Percentiles rank a stretch among this genome's conserved stretches.
phyloP scores from a whole-genome alignment of 2,888 invertebrate species.

The Oligia latruncula region DNA sequence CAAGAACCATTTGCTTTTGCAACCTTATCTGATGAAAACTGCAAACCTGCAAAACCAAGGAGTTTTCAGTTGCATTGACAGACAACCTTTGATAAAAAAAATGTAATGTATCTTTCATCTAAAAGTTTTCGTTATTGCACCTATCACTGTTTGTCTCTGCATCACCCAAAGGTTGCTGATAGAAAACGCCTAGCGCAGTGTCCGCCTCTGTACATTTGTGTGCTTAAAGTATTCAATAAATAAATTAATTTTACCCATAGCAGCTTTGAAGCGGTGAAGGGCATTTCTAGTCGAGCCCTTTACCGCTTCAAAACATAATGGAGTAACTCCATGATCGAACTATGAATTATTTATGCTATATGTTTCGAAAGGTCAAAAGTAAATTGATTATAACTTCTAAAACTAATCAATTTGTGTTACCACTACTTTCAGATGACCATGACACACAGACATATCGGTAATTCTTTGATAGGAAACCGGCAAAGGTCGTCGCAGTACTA shows the following conservation, averaged over 20 bases:
- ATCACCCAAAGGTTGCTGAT: neutral
- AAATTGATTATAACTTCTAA: neutral
- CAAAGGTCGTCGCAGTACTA: neutral
- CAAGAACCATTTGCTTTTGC: neutral
- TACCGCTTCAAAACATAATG: too few species aligned
- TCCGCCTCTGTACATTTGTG: neutral
- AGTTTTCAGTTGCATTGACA: neutral
- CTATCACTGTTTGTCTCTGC: neutral
- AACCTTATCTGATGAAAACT: neutral
- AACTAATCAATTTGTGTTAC: neutral
- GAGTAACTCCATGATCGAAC: neutral
- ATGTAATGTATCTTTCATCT: neutral
- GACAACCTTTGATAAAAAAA: neutral
- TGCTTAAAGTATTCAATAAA: neutral
- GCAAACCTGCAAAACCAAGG: neutral
- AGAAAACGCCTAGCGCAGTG: neutral
- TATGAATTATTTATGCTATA: conserved; percentile 20
- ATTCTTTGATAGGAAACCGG: neutral
- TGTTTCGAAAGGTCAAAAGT: neutral
- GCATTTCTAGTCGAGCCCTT: too few species aligned
- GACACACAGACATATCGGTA: neutral
- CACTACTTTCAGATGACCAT: neutral
- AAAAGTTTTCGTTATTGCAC: neutral
- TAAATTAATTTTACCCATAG: neutral
- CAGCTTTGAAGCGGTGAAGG: neutral